Evolutionary conservation across 2,888 invertebrate species (phyloP).

Genomic region (Stenodera caucasica): DNA sequence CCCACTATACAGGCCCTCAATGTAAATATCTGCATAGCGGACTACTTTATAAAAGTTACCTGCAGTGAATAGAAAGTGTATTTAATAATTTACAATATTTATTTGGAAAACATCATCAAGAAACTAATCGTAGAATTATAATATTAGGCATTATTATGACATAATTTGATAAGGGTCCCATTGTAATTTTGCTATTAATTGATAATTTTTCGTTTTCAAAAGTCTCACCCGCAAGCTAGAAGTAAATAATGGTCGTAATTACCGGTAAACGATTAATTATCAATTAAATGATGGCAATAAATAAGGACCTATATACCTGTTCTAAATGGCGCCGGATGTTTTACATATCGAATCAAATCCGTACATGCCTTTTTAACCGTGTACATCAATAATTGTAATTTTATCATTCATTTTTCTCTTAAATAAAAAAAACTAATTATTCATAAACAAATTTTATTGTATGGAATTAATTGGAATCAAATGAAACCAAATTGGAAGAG

Average conservation of each 20-base stretch:
- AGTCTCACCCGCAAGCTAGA: constrained; percentile 31
- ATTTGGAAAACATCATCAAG: constrained; percentile 31
- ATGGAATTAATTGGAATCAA: background rate
- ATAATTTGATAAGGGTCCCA: constrained; percentile 18
- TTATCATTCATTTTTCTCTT: background rate
- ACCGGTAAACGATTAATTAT: constrained; percentile 51
- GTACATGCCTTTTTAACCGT: constrained; percentile 29
- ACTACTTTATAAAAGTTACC: constrained; percentile 41
- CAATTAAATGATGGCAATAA: constrained; percentile 50
- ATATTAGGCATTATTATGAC: constrained; percentile 22
- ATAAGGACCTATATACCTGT: constrained; percentile 42
- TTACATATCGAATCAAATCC: constrained; percentile 37
- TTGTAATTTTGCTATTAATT: constrained; percentile 15
- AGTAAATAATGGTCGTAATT: constrained; percentile 47
- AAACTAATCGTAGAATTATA: constrained; percentile 22
- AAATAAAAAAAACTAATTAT: too few species aligned
- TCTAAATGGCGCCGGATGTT: constrained; percentile 40
- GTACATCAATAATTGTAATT: constrained; percentile 27
- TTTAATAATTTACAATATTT: constrained; percentile 30
- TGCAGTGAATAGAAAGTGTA: constrained; percentile 34
- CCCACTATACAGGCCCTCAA: constrained; percentile 38
- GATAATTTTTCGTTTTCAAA: too few species aligned
- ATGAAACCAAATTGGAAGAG: background rate
- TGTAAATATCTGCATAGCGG: constrained; percentile 44
- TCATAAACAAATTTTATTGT: background rate